Conservation (phyloP, 2,797 vertebrate species). For the Chelon auratus region DNA sequence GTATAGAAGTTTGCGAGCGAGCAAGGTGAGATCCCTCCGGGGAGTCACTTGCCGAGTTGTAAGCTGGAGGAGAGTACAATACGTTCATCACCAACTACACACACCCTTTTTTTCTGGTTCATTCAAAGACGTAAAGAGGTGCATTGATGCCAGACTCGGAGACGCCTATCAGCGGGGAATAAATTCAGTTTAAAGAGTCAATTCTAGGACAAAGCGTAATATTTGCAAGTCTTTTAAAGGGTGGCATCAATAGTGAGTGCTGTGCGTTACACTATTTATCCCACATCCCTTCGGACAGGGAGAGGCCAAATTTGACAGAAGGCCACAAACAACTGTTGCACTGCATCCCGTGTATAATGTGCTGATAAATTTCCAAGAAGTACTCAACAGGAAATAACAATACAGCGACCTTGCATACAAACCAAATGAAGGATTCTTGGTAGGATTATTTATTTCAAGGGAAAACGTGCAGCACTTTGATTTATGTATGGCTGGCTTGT, state of each 20-base stretch:
- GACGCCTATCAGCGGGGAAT: background rate
- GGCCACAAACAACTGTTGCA: conserved; percentile 9
- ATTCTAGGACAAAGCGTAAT: conserved; percentile 5
- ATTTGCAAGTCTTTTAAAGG: conserved; percentile 33
- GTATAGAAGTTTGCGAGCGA: conserved; percentile 56
- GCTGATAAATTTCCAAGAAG: conserved; percentile 8
- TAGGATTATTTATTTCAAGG: conserved; percentile 37
- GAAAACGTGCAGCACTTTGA: conserved; percentile 50
- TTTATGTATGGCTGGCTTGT: conserved; percentile 49
- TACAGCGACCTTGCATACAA: conserved; percentile 3
- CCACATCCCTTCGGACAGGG: conserved; percentile 8
- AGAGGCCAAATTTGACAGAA: conserved; percentile 21
- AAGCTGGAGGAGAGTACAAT: conserved; percentile 39
- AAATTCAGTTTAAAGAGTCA: conserved; percentile 25
- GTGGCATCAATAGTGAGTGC: conserved; percentile 12
- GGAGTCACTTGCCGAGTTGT: conserved; percentile 36
- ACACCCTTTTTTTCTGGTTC: background rate
- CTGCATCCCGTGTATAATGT: background rate
- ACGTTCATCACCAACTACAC: conserved; percentile 19
- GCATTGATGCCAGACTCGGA: background rate
- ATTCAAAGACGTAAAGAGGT: conserved; percentile 15
- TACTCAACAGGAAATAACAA: conserved; percentile 18
- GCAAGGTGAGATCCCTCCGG: conserved; percentile 53
- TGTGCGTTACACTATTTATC: conserved; percentile 20
- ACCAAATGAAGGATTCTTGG: background rate